Evolutionary conservation across 2,113 vertebrate genomes (phyloP).

Genomic region (Chelonoidis abingdonii): DNA sequence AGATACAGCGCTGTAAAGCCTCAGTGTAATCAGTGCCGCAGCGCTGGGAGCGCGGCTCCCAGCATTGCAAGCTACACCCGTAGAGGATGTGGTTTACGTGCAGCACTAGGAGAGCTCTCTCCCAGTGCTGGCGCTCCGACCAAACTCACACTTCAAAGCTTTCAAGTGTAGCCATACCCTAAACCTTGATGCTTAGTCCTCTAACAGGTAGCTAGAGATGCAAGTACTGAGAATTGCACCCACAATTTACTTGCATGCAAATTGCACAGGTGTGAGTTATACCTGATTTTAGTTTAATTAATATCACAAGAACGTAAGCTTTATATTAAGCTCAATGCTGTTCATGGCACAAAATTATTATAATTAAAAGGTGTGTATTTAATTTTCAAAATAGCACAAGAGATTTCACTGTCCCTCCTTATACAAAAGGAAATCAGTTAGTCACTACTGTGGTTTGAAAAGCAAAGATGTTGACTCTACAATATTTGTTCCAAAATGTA

Average conservation of each 20-base stretch:
- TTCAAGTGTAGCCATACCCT: no score
- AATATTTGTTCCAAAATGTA: slow-evolving; percentile 16
- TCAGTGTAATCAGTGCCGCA: no score
- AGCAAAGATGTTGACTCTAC: slow-evolving; percentile 28
- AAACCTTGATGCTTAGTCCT: neutral
- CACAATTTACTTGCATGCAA: neutral
- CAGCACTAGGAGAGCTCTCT: no score
- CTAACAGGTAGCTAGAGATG: neutral
- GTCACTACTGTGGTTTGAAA: slow-evolving; percentile 9
- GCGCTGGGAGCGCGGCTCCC: no score
- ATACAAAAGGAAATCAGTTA: slow-evolving; percentile 36
- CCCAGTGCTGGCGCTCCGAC: no score
- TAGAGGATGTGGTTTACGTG: no score
- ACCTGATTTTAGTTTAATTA: slow-evolving; percentile 49
- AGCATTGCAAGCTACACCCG: no score
- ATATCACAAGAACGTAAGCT: slow-evolving; percentile 46
- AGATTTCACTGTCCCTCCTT: neutral
- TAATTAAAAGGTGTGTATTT: slow-evolving; percentile 60
- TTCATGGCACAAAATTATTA: slow-evolving; percentile 4
- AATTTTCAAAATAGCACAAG: slow-evolving; percentile 52
- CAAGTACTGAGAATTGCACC: neutral
- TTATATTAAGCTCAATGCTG: slow-evolving; percentile 32
- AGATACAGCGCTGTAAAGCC: no score
- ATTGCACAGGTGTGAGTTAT: neutral
- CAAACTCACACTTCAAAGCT: no score